These are phyloP conservation scores for Pollicipes pollicipes DNA, from an alignment of 1,140 invertebrate species.

Conservation along the genomic window DNA sequence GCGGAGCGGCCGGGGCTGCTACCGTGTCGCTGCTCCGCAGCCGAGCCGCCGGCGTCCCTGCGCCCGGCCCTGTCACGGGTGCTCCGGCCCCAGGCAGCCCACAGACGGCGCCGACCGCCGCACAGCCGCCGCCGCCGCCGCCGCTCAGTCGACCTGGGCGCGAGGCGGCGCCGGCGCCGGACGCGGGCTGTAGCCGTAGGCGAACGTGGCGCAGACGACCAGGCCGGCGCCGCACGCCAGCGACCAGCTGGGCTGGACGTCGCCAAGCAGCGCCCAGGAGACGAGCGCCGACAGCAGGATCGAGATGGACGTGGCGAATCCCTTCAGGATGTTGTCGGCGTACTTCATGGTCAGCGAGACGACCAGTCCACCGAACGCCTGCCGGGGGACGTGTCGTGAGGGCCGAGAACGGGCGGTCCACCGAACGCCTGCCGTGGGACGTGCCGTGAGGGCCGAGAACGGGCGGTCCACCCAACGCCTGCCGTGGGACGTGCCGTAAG, in stretches of 20 bases:
- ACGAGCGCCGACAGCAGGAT: conserved; percentile 39
- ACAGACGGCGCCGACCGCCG: no score
- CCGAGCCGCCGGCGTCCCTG: no score
- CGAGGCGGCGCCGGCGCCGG: no score
- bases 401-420: background rate
- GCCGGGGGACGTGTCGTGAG: conserved; percentile 4
- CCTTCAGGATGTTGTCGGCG: conserved; percentile 38
- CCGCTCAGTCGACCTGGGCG: no score
- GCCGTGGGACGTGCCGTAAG: no score
- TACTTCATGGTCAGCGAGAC: conserved; percentile 38
- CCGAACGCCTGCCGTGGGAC: background rate
- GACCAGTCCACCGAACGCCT: conserved; percentile 22
- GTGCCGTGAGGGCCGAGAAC: no score
- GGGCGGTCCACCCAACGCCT: no score
- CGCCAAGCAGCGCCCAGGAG: conserved; percentile 36
- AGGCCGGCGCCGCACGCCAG: conserved; percentile 33
- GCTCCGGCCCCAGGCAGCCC: no score
- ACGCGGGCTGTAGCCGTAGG: conserved; percentile 24
- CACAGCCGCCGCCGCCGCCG: no score
- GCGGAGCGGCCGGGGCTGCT: no score
- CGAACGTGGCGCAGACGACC: conserved; percentile 34
- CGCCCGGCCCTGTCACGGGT: no score
- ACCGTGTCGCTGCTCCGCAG: no score
- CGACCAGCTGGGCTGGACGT: conserved; percentile 30
- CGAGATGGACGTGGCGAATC: conserved; percentile 36